Evolutionary conservation across 2,888 invertebrate genomes (phyloP).

Genomic region (Geotrupes spiniger): DNA sequence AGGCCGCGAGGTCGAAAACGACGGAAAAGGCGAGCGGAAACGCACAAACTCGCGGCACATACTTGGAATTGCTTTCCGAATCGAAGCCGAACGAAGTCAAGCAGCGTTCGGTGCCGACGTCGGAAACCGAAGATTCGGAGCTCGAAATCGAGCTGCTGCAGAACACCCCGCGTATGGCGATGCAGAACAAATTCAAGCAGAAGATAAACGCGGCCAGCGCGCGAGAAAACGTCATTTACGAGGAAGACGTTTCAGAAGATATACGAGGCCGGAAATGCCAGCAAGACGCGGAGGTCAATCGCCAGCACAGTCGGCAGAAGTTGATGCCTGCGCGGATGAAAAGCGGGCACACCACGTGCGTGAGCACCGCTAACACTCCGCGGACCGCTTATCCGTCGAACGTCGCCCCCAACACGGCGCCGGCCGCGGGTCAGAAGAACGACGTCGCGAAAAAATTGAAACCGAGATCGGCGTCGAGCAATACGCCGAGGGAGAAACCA

Average conservation of each 20-base stretch:
- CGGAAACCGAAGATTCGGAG: conserved; percentile 19
- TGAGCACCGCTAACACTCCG: no score
- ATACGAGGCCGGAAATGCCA: not conserved
- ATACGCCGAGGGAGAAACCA: conserved; percentile 7
- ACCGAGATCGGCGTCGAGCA: conserved; percentile 16
- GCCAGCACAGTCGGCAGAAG: not conserved
- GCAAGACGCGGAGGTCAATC: not conserved
- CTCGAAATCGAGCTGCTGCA: conserved; percentile 11
- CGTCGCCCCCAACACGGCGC: conserved; percentile 2
- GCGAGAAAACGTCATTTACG: conserved; percentile 17
- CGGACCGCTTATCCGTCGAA: no score
- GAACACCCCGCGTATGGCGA: not conserved
- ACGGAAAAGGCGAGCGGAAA: not conserved
- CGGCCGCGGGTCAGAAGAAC: not conserved
- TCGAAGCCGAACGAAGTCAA: conserved; percentile 5
- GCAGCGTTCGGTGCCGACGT: conserved; percentile 10
- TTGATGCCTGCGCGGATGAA: not conserved
- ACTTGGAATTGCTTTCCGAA: conserved; percentile 9
- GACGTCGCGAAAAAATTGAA: conserved; percentile 9
- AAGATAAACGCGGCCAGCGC: conserved; percentile 4
- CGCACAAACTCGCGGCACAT: conserved; percentile 6
- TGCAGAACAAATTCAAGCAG: conserved; percentile 14
- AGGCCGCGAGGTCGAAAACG: no score
- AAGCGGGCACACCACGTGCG: not conserved
- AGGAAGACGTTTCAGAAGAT: conserved; percentile 16